Evolutionary conservation across 2,113 vertebrate species (phyloP), one percentile per base, ranked within the genome.

Genomic region (Menura novaehollandiae): DNA sequence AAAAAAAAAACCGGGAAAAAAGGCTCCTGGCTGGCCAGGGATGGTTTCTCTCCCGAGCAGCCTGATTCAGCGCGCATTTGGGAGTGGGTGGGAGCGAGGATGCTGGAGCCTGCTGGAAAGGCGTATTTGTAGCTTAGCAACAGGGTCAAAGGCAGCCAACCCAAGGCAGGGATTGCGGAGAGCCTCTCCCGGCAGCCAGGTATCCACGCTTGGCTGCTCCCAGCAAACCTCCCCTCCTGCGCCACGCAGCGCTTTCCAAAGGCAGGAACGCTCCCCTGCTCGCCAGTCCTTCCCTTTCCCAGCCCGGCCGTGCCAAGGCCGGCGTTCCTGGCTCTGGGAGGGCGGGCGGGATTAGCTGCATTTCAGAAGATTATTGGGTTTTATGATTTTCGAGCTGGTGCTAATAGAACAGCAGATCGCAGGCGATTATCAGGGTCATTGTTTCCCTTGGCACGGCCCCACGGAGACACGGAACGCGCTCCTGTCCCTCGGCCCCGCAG

Each of bases 111-210:
- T 44, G 92, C 89, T 93, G 94, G 81, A 96, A 91, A 97, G 74
- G 96, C 95, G 51, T 84, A 75, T 88, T 47, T 95, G 97, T 98
- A 93, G 68, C 97, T 94, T 98, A 97, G 98, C 97, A 98, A 98
- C 98, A 59, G 92, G 97, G 95, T 88, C 97, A 91, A 39, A 90
- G 92, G 91, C 91, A 97, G 96, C 96, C 96, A 88, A 97, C 33
- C 91, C 72, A 46, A 94, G 10, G 89, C 71, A 85, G 77, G 93
- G 87, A 93, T 69, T 84, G 88, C 64, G 5, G 93, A 71, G 94
- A 85, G 41, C 26, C 64, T 73, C 69, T 91, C 68, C 85, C 71
- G 76, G 94, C 93, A 85, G 82, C 78, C 95, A 64, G 94, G 95
- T 96, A 32, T n/a, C 78, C 85, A 49, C 41, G 84, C 53, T 93